phyloP scores from a whole-genome alignment of 1,140 invertebrate genomes.

The Oedothorax gibbosus region DNA sequence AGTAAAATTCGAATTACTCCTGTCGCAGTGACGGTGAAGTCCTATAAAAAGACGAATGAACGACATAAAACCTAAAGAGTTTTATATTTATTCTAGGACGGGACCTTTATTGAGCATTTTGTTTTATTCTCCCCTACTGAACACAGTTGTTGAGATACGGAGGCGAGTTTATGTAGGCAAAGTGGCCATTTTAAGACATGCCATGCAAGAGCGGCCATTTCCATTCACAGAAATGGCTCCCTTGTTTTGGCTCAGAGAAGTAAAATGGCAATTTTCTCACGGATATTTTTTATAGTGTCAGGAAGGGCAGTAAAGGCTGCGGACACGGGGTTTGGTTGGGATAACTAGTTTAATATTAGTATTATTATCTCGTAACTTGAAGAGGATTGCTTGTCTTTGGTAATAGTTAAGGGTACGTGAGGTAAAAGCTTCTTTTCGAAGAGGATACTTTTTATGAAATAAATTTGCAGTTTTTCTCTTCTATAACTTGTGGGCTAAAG shows the following conservation, averaged over 20 bases:
- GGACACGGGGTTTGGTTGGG: not conserved
- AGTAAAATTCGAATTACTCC: constrained; percentile 20
- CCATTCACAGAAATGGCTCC: constrained; percentile 5
- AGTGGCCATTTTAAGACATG: constrained; percentile 7
- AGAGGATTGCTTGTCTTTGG: not conserved
- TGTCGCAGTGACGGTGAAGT: not conserved
- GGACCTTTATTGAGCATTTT: constrained; percentile 24
- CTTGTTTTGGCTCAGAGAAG: not conserved
- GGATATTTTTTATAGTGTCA: constrained; percentile 46
- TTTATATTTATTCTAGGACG: constrained; percentile 42
- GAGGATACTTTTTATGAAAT: too few relatives aligned
- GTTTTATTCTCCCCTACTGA: constrained; percentile 40
- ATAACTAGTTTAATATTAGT: constrained; percentile 10
- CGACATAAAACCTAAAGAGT: constrained; percentile 37
- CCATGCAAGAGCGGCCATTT: not conserved
- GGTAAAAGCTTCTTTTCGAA: too few relatives aligned
- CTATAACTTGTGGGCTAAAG: too few relatives aligned
- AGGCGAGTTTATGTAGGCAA: constrained; percentile 18
- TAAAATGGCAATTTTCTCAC: constrained; percentile 42
- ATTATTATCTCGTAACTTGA: not conserved
- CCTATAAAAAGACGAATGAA: constrained; percentile 41
- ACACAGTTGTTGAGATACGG: constrained; percentile 8
- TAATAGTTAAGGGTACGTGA: too few relatives aligned
- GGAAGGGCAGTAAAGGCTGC: constrained; percentile 8
- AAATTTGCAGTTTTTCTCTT: too few relatives aligned